Conservation (phyloP, 2,797 vertebrate species). For the Calcarius lapponicus region DNA sequence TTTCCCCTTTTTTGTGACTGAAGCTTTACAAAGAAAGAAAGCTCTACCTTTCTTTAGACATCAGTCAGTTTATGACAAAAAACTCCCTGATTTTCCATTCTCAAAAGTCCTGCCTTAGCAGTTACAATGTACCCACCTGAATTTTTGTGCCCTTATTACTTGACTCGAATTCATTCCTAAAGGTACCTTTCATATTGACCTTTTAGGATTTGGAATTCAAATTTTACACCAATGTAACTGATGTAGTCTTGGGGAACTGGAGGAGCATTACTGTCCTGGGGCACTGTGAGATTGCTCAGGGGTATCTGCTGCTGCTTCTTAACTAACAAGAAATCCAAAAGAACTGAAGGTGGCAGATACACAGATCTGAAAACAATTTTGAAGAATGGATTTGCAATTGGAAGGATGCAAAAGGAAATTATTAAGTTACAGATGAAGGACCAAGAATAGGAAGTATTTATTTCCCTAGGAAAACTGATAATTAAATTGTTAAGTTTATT, state of each 20-base stretch:
- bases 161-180: background rate
- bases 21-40: background rate
- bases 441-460: background rate
- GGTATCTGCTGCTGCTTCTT: background rate
- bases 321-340: background rate
- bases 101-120: background rate
- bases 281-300: background rate
- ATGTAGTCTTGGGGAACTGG: background rate
- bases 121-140: rapidly evolving
- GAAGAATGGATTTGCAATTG: background rate
- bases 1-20: background rate
- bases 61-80: background rate
- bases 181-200: background rate
- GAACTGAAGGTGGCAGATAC: background rate
- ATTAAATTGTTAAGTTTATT: background rate
- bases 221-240: background rate
- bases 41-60: background rate
- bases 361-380: background rate
- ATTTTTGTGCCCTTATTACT: background rate
- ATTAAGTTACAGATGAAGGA: background rate
- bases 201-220: background rate
- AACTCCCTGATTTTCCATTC: background rate
- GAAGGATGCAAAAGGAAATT: background rate
- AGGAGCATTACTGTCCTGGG: background rate
- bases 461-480: background rate